Evolutionary conservation across 2,797 vertebrate species (phyloP).

Genomic region (Florisuga fusca): DNA sequence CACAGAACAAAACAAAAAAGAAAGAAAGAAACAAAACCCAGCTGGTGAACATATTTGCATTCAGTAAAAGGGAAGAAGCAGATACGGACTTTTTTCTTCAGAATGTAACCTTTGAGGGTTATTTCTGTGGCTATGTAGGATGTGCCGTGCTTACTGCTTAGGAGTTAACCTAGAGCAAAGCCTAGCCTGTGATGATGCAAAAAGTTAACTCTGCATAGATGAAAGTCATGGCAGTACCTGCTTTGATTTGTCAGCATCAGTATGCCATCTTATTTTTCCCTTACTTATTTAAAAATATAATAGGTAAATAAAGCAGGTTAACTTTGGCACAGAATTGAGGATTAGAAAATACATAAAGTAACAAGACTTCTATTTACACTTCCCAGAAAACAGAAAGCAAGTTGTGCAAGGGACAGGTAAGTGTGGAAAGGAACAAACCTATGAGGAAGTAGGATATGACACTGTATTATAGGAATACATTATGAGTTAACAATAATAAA

Average conservation of each 20-base stretch:
- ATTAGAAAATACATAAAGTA: neutral
- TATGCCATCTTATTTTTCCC: neutral
- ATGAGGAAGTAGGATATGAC: neutral
- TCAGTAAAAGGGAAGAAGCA: neutral
- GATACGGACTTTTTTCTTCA: neutral
- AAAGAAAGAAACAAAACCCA: too few relatives aligned
- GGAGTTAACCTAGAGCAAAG: neutral
- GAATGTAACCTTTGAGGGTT: neutral
- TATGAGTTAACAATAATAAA: neutral
- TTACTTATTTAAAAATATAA: neutral
- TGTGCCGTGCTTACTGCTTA: neutral
- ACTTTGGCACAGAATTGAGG: neutral
- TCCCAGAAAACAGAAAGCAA: neutral
- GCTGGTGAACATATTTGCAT: neutral
- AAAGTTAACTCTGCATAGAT: neutral
- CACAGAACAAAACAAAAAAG: too few relatives aligned
- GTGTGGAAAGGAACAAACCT: neutral
- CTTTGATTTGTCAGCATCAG: neutral
- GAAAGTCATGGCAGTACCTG: neutral
- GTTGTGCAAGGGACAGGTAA: neutral
- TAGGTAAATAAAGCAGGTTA: neutral
- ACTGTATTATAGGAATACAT: neutral
- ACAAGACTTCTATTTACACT: neutral
- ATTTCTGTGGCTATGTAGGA: neutral
- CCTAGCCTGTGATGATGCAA: neutral